A percentile compares a stretch with the other conserved stretches of the same genome.
These are phyloP conservation scores for Nebria salina DNA, from an alignment of 2,888 invertebrate species.

Conservation along the genomic window DNA sequence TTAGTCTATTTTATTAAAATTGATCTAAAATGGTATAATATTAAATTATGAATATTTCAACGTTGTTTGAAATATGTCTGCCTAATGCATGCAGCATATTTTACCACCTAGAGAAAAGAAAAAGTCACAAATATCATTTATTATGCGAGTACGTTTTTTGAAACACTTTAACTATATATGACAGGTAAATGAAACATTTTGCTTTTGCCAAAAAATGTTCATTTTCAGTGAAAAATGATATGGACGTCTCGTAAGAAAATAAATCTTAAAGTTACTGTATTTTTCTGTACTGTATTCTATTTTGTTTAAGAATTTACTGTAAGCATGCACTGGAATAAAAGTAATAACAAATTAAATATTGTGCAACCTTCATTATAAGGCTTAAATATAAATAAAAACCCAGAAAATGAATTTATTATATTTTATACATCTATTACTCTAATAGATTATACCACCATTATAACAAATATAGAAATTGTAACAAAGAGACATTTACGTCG, in stretches of 20 bases:
- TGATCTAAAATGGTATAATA: too few relatives aligned
- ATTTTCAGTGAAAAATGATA: conserved; percentile 8
- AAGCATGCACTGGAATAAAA: too few relatives aligned
- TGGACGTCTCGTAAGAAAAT: neutral
- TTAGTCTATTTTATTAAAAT: too few relatives aligned
- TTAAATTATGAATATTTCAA: neutral
- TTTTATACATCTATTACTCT: too few relatives aligned
- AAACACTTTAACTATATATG: neutral
- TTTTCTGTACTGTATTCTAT: neutral
- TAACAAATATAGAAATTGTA: too few relatives aligned
- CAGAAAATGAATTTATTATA: too few relatives aligned
- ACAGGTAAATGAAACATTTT: conserved; percentile 11
- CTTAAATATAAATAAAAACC: too few relatives aligned
- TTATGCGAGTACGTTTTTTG: neutral
- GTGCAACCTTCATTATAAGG: too few relatives aligned
- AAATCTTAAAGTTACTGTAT: neutral
- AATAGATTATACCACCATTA: too few relatives aligned
- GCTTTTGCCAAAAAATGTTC: neutral
- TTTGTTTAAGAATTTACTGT: too few relatives aligned
- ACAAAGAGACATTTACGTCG: too few relatives aligned
- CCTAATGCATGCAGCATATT: neutral
- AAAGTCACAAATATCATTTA: conserved; percentile 5
- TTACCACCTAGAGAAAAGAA: neutral
- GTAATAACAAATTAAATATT: too few relatives aligned
- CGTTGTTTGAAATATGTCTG: conserved; percentile 2